Evolutionary conservation across 2,888 invertebrate species (phyloP), one percentile per base, ranked within the genome.

Genomic region (Lithophane ornitopus): DNA sequence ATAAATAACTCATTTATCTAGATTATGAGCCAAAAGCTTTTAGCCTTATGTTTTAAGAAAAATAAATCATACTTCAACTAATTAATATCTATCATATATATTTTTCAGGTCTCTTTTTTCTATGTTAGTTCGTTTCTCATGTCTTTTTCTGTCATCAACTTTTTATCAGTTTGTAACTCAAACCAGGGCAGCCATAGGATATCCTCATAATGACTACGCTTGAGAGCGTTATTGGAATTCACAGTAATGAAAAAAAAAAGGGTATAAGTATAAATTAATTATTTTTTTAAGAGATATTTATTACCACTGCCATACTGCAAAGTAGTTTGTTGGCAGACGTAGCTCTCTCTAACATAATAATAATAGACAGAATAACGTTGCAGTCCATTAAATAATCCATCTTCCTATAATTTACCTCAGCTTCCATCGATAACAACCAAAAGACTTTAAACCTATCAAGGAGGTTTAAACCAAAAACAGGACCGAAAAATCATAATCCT

Each of bases 1-100:
- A 54, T 81, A 41, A 74, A 74, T 54, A 28, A 58, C 19, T 65
- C 68, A 68, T 79, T 49, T 80, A 61, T 66, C 54, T 41, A 59
- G 3, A 73, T 78, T 28, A 66, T 54, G 28, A 65, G n/a, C 14
- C 34, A 65, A 28, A 46, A 46, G 49, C 34, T 73, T 26, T 22
- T 59, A 28, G 2, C 14, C 3, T 11, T 22, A 46, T 14, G 4
- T 22, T 59, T 1, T 16, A 22, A 16, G 12, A 52, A 41, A 49
- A 28, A 74, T 59, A 39, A 44, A 44, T 54, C 2, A 22, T 54
- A 28, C 4, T 28, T 19, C 19, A 46, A 66, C 1, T 4, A 19
- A n/a, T 12, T 28, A n/a, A 69, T 61, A 39, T 49, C 26, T 39
- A 1, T 14, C 9, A 49, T 0, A 49, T 49, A 34, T 34, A 34